A percentile compares a stretch with the other conserved stretches of the same genome.
Evolutionary conservation across 2,797 vertebrate species (phyloP).

Genomic region (Tadarida brasiliensis): DNA sequence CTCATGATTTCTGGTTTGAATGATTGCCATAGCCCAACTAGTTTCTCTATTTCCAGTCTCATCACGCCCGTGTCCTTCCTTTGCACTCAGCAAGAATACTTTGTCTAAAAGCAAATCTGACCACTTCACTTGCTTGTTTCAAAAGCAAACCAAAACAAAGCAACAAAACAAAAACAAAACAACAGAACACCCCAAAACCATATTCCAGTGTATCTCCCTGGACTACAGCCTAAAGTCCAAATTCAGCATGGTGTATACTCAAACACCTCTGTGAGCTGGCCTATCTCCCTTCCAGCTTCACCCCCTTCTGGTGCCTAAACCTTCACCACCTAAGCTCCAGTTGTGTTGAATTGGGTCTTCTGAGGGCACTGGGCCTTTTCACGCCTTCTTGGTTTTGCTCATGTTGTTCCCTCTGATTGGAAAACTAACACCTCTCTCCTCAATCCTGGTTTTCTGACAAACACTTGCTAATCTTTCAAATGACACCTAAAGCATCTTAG

Average conservation of each 20-base stretch:
- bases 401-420: background rate
- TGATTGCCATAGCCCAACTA: background rate
- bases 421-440: background rate
- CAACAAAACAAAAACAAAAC: background rate
- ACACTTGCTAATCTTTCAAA: background rate
- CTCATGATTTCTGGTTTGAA: background rate
- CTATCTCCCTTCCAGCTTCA: background rate
- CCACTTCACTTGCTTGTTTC: background rate
- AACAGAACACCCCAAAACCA: background rate
- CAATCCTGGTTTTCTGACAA: background rate
- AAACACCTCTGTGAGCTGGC: background rate
- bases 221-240: background rate
- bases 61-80: background rate
- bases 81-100: background rate
- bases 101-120: conserved; percentile 40
- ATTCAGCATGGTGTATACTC: accelerated
- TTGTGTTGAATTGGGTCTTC: background rate
- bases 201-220: background rate
- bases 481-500: background rate
- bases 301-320: background rate
- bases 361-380: background rate
- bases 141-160: conserved; percentile 9
- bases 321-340: background rate
- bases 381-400: background rate
- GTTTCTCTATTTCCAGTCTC: background rate